These are phyloP conservation scores for Empidonax alnorum DNA, from an alignment of 2,113 vertebrate species.

Conservation along the genomic window DNA sequence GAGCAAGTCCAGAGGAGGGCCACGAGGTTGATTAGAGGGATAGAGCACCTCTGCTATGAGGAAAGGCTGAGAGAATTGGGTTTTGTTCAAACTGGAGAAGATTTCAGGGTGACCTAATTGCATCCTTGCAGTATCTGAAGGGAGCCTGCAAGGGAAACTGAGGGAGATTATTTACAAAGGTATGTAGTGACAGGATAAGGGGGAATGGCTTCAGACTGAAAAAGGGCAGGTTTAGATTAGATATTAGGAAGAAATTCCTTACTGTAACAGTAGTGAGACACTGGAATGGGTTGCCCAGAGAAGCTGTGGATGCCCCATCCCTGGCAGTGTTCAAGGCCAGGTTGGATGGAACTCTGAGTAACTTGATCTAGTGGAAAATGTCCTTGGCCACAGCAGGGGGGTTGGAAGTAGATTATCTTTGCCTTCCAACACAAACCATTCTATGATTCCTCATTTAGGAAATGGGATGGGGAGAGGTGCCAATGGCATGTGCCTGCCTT, in stretches of 20 bases:
- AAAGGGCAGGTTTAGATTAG: not conserved
- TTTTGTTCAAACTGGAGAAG: not conserved
- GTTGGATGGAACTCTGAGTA: not conserved
- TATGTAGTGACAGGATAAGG: not conserved
- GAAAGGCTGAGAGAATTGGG: not conserved
- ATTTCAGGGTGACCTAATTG: not conserved
- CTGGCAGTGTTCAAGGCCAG: not conserved
- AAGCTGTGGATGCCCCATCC: not conserved
- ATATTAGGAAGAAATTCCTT: not conserved
- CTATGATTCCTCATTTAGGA: fast-evolving
- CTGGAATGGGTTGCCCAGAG: not conserved
- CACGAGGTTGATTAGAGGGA: not conserved
- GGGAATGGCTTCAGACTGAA: not conserved
- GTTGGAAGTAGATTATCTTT: fast-evolving
- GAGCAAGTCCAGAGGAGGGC: not conserved
- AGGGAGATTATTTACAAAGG: not conserved
- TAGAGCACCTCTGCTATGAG: not conserved
- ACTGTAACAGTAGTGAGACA: not conserved
- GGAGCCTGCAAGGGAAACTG: not conserved
- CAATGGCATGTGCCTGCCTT: not conserved
- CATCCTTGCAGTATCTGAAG: not conserved
- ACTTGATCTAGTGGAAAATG: not conserved
- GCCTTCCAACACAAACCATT: not conserved
- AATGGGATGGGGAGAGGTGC: fast-evolving
- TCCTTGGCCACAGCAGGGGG: not conserved